Base-by-base conservation (phyloP, 1,140 invertebrate genomes). In the Drepana arcuata region DNA sequence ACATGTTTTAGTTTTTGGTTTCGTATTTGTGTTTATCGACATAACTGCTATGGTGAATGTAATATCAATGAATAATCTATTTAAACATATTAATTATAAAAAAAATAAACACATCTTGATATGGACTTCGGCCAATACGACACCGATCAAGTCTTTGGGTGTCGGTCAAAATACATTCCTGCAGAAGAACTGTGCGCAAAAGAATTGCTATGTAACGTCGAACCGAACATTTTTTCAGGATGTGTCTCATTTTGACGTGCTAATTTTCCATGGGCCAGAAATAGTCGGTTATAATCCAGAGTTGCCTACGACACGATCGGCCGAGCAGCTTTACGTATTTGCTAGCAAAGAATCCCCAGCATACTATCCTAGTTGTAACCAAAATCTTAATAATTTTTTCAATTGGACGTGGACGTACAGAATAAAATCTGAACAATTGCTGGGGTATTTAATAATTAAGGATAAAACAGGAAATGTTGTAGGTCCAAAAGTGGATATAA, bases 331-430 rank as follows among this genome's bases (percentile, higher is more conserved):
- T 15, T 84, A 79, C 52, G 55, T 81, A 1, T 82, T 72, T 37
- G 61, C 61, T 7, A 59, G 43, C 13, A 53, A 67, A 14, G 83
- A 85, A 48, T 70, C 81, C 2, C 70, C 79, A 0, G 30, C 32
- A 2, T 41, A 60, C 14, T 67, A 63, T 25, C 60, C 60, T 0
- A 11, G 60, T 0, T 51, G 47, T 21, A 12, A 43, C 14, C 16
- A 40, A 2, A 37, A 31, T 26, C 57, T 35, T 14, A 39, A 68
- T 16, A 40, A 45, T 7, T 72, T 60, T 30, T 86, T 90, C 41
- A 90, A 91, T 48, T 85, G 86, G 82, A 91, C 89, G 3, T 87
- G 84, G 71, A 87, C 86, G 2, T 91, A 90, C 48, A 82, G 86
- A 42, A 65, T 85, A 7, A 87, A 90, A 49, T 89, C 88, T 5